These are phyloP conservation scores for Nomia melanderi DNA, from an alignment of 1,140 invertebrate species.

Conservation along the genomic window DNA sequence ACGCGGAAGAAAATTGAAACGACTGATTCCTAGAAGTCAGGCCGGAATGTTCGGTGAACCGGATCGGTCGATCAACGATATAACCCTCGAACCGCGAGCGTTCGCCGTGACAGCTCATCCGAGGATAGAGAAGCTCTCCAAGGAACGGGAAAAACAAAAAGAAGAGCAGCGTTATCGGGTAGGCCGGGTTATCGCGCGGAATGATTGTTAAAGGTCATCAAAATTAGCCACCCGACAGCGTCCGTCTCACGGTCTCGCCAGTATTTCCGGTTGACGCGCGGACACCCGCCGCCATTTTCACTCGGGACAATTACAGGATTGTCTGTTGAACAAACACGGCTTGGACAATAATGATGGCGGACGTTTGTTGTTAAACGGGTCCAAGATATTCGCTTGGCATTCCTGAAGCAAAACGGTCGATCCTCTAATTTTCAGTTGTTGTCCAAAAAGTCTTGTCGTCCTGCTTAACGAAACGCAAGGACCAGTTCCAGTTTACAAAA, in stretches of 20 bases:
- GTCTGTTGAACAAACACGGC: background rate
- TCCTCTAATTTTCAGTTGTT: too few species aligned
- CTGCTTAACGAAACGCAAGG: too few species aligned
- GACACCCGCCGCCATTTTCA: background rate
- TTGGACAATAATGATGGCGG: background rate
- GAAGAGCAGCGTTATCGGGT: conserved; percentile 16
- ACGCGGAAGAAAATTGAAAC: too few species aligned
- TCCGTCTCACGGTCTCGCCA: background rate
- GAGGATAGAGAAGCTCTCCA: background rate
- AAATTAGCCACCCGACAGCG: conserved; percentile 15
- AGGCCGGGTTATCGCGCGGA: conserved; percentile 21
- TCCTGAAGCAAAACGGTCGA: too few species aligned
- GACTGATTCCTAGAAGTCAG: background rate
- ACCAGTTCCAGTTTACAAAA: too few species aligned
- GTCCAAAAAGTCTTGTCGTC: too few species aligned
- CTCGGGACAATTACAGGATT: background rate
- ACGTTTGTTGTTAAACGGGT: too few species aligned
- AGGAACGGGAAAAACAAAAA: background rate
- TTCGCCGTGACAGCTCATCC: conserved; percentile 14
- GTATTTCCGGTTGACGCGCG: conserved; percentile 29
- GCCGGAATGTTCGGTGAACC: too few species aligned
- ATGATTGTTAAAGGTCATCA: conserved; percentile 27
- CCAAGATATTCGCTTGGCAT: too few species aligned
- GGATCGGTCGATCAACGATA: background rate
- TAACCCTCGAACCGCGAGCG: conserved; percentile 14